phyloP scores from a whole-genome alignment of 2,797 vertebrate species.

The Macropus fuliginosus region DNA sequence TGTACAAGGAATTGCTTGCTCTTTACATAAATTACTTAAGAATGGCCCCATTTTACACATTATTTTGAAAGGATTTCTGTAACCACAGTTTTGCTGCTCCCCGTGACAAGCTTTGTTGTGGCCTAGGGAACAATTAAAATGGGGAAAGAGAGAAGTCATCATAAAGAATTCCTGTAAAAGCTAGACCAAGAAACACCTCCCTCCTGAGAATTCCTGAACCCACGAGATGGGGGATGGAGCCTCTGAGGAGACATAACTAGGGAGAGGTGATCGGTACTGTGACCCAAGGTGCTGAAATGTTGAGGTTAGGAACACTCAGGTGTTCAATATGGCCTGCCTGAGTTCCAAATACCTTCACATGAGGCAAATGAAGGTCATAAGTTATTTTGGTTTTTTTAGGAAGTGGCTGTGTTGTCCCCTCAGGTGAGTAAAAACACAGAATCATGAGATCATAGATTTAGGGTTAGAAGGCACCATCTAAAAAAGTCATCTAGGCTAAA shows the following conservation, averaged over 20 bases:
- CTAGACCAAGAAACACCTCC: not conserved
- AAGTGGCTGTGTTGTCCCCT: not conserved
- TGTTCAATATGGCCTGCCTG: too few species aligned
- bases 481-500: too few species aligned
- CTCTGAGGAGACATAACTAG: not conserved
- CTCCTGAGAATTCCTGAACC: not conserved
- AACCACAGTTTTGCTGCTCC: conserved; percentile 8
- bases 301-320: not conserved
- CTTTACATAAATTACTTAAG: conserved; percentile 46
- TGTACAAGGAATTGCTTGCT: not conserved
- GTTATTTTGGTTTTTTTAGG: too few species aligned
- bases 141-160: not conserved
- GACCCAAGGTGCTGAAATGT: not conserved
- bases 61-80: conserved; percentile 3
- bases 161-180: not conserved
- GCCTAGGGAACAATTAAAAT: conserved; percentile 18
- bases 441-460: not conserved
- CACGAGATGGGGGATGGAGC: not conserved
- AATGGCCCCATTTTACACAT: not conserved
- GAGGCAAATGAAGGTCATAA: not conserved
- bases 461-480: too few species aligned
- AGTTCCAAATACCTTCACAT: not conserved
- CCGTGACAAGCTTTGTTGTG: not conserved
- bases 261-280: not conserved
- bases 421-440: not conserved